Evolutionary conservation across 2,113 vertebrate genomes (phyloP), one percentile per base, ranked within the genome.

Genomic region (Boulengeromyrus knoepffleri): DNA sequence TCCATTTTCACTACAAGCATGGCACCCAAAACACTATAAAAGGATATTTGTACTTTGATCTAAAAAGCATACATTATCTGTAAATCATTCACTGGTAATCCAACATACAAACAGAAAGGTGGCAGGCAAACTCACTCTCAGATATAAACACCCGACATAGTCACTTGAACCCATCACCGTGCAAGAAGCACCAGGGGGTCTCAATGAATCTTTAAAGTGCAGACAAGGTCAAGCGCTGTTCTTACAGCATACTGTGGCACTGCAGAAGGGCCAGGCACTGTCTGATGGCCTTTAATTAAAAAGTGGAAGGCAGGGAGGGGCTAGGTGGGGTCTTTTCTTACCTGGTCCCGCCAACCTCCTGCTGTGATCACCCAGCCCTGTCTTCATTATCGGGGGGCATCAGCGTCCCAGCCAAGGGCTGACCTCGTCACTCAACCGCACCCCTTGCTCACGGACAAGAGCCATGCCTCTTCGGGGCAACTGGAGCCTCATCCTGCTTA

Each of bases 141-240:
- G 31, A 77, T 2, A 36, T 36, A 56, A 87, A 53, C 46, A 15
- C 19, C 46, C 46, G 10, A 46, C 4, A 27, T n/a, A 17, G 49
- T 46, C 53, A 62, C 53, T 88, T 62, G 49, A 88, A 66, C 56
- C 39, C 87, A 2, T 88, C 87, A 85, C 53, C 49, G 39, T 56
- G 31, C 12, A 87, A 42, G 36, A 58, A n/a, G 17, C 36, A 88
- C 12, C n/a, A 45, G 56, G 10, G 62, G 21, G 62, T 70, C 42
- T 31, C 58, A 53, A 31, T 19, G 88, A 46, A 91, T 90, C 92
- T 94, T 94, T 92, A 93, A 95, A 95, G 90, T 36, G 91, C 83
- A 89, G 90, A 62, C 89, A 92, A 94, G 94, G 95, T 96, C 93
- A 94, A 92, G 92, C 66, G 45, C 89, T 91, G 90, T 91, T 94